Evolutionary conservation across 1,140 invertebrate genomes (phyloP).

Genomic region (Papilio dardanus): DNA sequence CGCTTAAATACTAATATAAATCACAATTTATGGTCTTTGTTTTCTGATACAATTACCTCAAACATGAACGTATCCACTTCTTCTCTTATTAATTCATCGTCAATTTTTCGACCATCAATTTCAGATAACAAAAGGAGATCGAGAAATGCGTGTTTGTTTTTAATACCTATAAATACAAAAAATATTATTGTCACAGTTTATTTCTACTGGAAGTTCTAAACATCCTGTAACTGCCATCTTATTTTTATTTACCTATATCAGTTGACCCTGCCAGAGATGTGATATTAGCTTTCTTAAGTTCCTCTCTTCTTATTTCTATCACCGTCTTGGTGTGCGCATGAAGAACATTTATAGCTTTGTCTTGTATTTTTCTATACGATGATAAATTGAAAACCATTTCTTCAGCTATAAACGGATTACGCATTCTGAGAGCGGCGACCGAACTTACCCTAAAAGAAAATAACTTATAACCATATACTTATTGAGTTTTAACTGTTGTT

Average conservation of each 20-base stretch:
- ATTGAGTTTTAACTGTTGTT: not conserved
- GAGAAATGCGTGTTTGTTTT: slow-evolving; percentile 38
- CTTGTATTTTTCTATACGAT: slow-evolving; percentile 75
- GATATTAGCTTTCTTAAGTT: slow-evolving; percentile 59
- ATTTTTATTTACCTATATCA: slow-evolving; percentile 56
- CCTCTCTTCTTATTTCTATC: slow-evolving; percentile 69
- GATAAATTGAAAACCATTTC: slow-evolving; percentile 71
- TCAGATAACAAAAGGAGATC: slow-evolving; percentile 39
- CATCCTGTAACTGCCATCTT: too few relatives aligned
- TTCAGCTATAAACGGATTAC: slow-evolving; percentile 62
- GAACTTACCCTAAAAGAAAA: slow-evolving; percentile 60
- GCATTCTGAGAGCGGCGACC: slow-evolving; percentile 68
- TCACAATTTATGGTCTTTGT: not conserved
- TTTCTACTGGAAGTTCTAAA: too few relatives aligned
- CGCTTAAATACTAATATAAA: too few relatives aligned
- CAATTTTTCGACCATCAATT: slow-evolving; percentile 35
- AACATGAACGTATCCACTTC: slow-evolving; percentile 43
- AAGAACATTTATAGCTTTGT: slow-evolving; percentile 84
- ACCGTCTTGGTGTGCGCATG: slow-evolving; percentile 87
- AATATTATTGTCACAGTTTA: not conserved
- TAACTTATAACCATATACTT: not conserved
- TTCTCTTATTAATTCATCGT: slow-evolving; percentile 35
- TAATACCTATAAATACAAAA: slow-evolving; percentile 33
- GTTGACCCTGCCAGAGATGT: slow-evolving; percentile 42
- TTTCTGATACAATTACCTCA: slow-evolving; percentile 25